Base-by-base conservation (phyloP, 2,113 vertebrate genomes). In the Cyanoliseus patagonus region DNA sequence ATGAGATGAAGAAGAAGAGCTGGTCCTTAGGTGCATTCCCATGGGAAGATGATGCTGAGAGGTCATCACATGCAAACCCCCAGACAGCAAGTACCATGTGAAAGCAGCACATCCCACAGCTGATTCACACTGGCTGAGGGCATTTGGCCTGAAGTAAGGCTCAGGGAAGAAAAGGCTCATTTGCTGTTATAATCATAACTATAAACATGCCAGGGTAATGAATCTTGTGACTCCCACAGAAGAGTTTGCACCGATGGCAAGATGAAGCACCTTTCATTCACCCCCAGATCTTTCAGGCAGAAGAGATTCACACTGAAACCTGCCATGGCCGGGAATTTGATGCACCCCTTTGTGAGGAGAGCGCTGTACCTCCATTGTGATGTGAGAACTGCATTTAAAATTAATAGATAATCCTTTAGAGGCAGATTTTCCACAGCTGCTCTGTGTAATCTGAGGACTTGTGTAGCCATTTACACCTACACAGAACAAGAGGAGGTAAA, bases 71-170 rank as follows among this genome's bases (percentile, higher is more conserved):
- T 28, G 49, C 83, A 33, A 30, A 47, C 3, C 17, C 73, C 20
- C 11, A 4, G 39, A 3, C 46, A 42, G 62, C 1, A 3, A 66
- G 66, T 0, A 1, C 35, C 23, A 0, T 2, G 35, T 2, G 3
- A 24, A 19, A 39, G 53, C 69, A 49, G 30, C 67, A 9, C 41
- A 3, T 47, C 9, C 1, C 55, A 12, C 28, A 1, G 13, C 37
- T 8, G 14, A n/a, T 19, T 49, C 42, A 23, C 5, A 2, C 33
- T 2, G 3, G 9, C 66, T 86, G 70, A 47, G 44, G 67, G 27
- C 42, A 30, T 37, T 14, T 25, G 37, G n/a, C 70, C 66, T 68
- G 27, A 83, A 47, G 13, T 17, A 22, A 68, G 66, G 25, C 28
- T 33, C 17, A 13, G 66, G 17, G 23, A 44, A 67, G 64, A 39